These are phyloP conservation scores for Trachymyrmex cornetzi DNA, from an alignment of 1,140 invertebrate genomes.

Conservation along the genomic window DNA sequence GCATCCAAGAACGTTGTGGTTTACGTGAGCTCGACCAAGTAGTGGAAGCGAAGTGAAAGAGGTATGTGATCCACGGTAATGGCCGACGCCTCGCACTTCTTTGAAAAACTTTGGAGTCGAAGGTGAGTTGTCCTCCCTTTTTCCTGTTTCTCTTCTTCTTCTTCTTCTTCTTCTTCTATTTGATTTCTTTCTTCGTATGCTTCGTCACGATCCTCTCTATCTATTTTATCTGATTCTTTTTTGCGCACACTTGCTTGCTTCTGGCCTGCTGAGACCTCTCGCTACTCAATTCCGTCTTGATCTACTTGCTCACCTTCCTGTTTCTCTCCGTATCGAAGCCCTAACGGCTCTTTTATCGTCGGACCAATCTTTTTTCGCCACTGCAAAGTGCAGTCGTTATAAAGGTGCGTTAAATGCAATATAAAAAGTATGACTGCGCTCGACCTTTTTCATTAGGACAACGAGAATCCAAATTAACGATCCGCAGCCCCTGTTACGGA, in stretches of 20 bases:
- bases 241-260: neutral
- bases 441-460: constrained; percentile 51
- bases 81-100: constrained; percentile 64
- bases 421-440: constrained; percentile 61
- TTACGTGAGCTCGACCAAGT: constrained; percentile 50
- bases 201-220: constrained; percentile 26
- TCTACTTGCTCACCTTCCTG: constrained; percentile 44
- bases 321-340: constrained; percentile 63
- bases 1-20: constrained; percentile 30
- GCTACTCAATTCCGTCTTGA: constrained; percentile 31
- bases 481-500: constrained; percentile 30
- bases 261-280: neutral
- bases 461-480: constrained; percentile 61
- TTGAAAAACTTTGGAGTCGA: constrained; percentile 67
- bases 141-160: neutral
- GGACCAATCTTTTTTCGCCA: constrained; percentile 60
- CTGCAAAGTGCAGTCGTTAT: constrained; percentile 58
- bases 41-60: constrained; percentile 57
- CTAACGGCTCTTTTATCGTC: constrained; percentile 73
- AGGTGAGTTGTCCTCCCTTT: constrained; percentile 56
- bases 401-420: constrained; percentile 61
- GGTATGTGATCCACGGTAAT: constrained; percentile 73
- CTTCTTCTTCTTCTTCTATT: neutral
- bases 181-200: constrained; percentile 47
- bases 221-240: constrained; percentile 32